Evolutionary conservation across 92 coral and sea anemone species (phyloP), one percentile per base, ranked within the genome.

Genomic region (Porites evermanni): DNA sequence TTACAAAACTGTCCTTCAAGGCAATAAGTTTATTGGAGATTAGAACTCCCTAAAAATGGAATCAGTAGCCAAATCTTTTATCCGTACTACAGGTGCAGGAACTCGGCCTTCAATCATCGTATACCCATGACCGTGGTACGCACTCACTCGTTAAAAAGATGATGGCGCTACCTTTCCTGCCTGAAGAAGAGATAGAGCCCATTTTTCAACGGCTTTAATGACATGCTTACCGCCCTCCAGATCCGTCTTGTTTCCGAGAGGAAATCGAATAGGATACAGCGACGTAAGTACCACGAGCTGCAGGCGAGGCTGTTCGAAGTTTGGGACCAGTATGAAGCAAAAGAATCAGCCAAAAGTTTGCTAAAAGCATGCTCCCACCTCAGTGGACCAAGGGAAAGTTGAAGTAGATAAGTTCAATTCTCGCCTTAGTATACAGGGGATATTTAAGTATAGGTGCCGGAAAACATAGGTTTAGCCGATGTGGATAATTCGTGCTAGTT

Each of bases 291-390:
- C 86, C 24, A 29, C 1, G 59, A 70, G 7, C 86, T 70, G 14
- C 78, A 56, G 70, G 58, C 56, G 47, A 82, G 23, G 38, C 14
- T 71, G 17, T 71, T 38, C 0, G 63, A 17, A 53, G 58, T 82
- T 68, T 82, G 72, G 87, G 87, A 58, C 29, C 54, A 67, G 47
- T 71, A 72, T 72, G 38, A 67, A 10, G 60, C 14, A 17, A 67
- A 77, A 0, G 72, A 82, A 21, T 38, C 51, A 71, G 87, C 71
- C 1, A 20, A 53, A 14, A 79, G 32, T 19, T 20, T 82, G 12
- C 17, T 82, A 56, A 82, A 82, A 23, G 79, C 86, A 24, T 82
- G 72, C 71, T 72, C 86, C 4, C 19, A 17, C 54, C 68, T 72
- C 23, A 61, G 72, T 24, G 72, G 79, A 3, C 13, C 86, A 17